Evolutionary conservation across 2,888 invertebrate species (phyloP), one percentile per base, ranked within the genome.

Genomic region (Omphaloscelis lunosa): DNA sequence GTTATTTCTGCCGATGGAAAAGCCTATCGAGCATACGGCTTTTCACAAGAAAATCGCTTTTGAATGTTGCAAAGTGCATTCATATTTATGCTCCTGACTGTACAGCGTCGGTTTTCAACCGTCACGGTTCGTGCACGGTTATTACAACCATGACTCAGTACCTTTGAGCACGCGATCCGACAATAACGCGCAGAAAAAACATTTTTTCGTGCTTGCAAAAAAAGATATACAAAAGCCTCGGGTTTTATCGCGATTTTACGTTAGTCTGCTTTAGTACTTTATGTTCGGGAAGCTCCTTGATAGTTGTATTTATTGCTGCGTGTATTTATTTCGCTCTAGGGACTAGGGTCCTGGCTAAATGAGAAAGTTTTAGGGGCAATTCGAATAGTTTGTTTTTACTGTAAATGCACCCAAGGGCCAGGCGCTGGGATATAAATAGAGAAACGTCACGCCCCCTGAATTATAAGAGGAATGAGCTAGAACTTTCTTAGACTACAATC

Each of bases 121-220:
- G 86, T 81, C 78, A 83, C 81, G 86, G 82, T 82, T 89, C 83
- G 85, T 75, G 75, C 80, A 87, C 83, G 86, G 88, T 88, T 89
- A 89, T 91, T 90, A 91, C 71, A 59, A 83, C 84, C 87, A 79
- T 90, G 90, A 89, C 87, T 87, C 88, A 88, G 84, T 88, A 79
- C 78, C 72, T 70, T 75, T 39, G 71, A 75, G 74, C 93, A 93
- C 93, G 93, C 93, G 89, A 93, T 90, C 74, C 73, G 20, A 87
- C 88, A 85, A 91, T 92, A 92, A 89, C 83, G 69, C 75, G 69
- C 75, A 77, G 75, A 82, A 79, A 83, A 70, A 79, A 85, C 72
- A 65, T 79, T 86, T 76, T 87, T 86, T 84, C 80, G 72, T 90
- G 59, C 59, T 88, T 83, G 82, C 86, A 77, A 86, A 88, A 83